A percentile compares a stretch with the other conserved stretches of the same genome.
Conservation (phyloP, 64 coral and sea anemone genomes). For the Platygyra sinensis region DNA sequence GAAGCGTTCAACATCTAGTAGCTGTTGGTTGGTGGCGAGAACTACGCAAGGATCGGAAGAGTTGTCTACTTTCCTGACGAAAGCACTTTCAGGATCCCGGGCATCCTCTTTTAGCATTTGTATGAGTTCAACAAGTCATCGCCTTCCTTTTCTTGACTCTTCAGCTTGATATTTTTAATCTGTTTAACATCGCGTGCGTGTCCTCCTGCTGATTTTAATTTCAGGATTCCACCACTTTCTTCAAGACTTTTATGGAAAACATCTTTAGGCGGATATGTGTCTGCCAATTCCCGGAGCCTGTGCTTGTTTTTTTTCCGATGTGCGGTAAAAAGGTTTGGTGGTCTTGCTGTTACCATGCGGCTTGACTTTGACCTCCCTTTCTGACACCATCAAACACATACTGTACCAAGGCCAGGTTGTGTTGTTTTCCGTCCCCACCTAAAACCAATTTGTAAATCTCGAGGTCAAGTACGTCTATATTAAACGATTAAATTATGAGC, state of each 20-base stretch:
- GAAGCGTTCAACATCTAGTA: conserved; percentile 65
- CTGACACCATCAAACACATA: conserved; percentile 68
- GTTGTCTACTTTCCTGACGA: conserved; percentile 63
- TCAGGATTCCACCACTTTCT: conserved; percentile 52
- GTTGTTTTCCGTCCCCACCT: conserved; percentile 47
- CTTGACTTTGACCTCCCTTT: conserved; percentile 57
- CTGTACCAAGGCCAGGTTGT: conserved; percentile 57
- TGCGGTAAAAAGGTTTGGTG: conserved; percentile 58
- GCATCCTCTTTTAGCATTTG: conserved; percentile 68
- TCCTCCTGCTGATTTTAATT: conserved; percentile 38
- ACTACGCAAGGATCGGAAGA: conserved; percentile 51
- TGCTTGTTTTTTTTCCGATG: conserved; percentile 35
- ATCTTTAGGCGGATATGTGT: conserved; percentile 42
- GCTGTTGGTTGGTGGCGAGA: conserved; percentile 59
- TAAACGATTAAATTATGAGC: too few species aligned
- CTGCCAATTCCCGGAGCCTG: conserved; percentile 20
- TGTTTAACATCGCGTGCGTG: conserved; percentile 58
- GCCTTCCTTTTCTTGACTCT: conserved; percentile 38
- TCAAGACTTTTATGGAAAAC: conserved; percentile 66
- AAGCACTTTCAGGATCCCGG: conserved; percentile 60
- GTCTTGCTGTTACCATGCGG: conserved; percentile 62
- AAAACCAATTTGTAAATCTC: background rate
- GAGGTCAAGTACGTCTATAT: too few species aligned
- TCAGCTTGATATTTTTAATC: conserved; percentile 53
- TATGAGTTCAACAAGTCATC: conserved; percentile 51